Conservation (phyloP, 2,113 vertebrate genomes). For the Thamnophis sirtalis region DNA sequence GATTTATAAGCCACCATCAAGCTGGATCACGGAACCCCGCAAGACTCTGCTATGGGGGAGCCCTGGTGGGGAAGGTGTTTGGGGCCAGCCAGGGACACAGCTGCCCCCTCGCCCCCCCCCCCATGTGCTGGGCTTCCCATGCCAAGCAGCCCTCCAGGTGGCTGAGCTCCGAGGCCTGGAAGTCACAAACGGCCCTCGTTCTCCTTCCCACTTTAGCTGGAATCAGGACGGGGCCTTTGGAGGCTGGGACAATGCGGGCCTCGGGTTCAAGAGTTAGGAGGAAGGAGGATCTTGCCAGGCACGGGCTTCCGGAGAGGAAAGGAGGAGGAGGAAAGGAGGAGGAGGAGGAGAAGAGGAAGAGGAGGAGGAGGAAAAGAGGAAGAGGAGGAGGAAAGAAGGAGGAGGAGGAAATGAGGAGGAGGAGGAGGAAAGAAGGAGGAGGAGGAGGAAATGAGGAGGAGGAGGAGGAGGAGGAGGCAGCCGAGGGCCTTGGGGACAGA, state of each 20-base stretch:
- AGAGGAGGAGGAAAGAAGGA: too few species aligned
- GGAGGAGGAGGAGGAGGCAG: too few species aligned
- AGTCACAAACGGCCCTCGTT: background rate
- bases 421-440: too few species aligned
- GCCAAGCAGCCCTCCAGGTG: background rate
- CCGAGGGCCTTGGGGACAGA: background rate
- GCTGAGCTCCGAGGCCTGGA: background rate
- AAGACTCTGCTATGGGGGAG: background rate
- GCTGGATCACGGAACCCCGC: background rate
- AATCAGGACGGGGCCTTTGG: background rate
- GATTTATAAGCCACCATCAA: background rate
- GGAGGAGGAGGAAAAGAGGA: too few species aligned
- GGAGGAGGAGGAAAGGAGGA: too few species aligned
- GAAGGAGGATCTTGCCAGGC: background rate
- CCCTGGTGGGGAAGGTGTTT: background rate
- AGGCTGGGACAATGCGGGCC: background rate
- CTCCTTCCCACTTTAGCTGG: background rate
- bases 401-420: too few species aligned
- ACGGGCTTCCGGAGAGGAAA: rapidly evolving
- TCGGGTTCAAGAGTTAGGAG: background rate
- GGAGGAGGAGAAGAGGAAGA: too few species aligned
- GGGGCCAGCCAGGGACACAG: background rate
- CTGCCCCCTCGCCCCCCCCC: background rate
- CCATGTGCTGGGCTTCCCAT: background rate
- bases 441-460: too few species aligned